Evolutionary conservation across 2,888 invertebrate species (phyloP), one percentile per base, ranked within the genome.

Genomic region (Entomobrya multifasciata): DNA sequence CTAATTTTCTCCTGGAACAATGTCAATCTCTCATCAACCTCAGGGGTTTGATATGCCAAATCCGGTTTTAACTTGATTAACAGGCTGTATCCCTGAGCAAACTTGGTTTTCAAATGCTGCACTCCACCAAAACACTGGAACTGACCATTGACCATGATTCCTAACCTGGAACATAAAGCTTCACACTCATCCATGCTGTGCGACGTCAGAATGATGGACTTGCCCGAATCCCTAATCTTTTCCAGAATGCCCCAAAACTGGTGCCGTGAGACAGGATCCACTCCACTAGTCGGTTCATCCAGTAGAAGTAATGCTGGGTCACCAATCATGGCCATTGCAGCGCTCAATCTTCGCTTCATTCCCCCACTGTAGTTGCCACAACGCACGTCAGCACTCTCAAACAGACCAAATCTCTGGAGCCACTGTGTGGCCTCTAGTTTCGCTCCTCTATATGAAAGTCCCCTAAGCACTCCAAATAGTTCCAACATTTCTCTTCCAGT

Each of bases 151-250:
- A 95, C 94, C 96, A 97, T 95, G 87, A 97, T 96, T 0, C 95
- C 96, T 89, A 97, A 93, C 83, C 96, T 94, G 78, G 94, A 94
- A 92, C 97, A 97, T 22, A 97, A 93, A 49, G 95, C 95, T 92
- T 97, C 97, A 93, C 96, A 96, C 93, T 97, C 97, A 92, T 97
- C 96, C 96, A 97, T 96, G 91, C 96, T 96, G 92, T 95, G 95
- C 0, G 95, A 95, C 15, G 95, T 95, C 86, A 96, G 93, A 90
- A 96, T 93, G 88, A 95, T 93, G 1, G 95, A 93, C 88, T 94
- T 94, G 8, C 94, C 93, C 0, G 91, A 92, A n/a, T n/a, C n/a
- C n/a, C n/a, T n/a, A n/a, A n/a, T n/a, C n/a, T n/a, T n/a, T n/a
- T n/a, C n/a, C n/a, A n/a, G n/a, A n/a, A n/a, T n/a, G n/a, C n/a